phyloP scores from a whole-genome alignment of 2,797 vertebrate genomes.

The Mareca strepera region DNA sequence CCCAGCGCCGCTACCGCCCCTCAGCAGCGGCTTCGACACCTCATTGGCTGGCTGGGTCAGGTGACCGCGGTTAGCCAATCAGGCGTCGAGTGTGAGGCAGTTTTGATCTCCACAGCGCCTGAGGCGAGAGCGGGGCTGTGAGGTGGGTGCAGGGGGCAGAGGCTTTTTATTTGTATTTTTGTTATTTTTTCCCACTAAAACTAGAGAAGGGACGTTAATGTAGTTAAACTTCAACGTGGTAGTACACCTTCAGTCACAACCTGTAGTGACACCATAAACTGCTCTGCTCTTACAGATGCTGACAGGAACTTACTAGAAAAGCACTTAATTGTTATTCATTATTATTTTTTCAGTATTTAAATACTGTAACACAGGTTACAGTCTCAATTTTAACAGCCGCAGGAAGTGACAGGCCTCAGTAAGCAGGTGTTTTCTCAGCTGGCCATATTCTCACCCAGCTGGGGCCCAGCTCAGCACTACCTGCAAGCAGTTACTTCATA shows the following conservation, averaged over 20 bases:
- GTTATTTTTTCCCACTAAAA: background rate
- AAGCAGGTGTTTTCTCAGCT: background rate
- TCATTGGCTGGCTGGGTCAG: background rate
- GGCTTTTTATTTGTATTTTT: too few species aligned
- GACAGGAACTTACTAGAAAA: background rate
- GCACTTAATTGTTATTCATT: too few species aligned
- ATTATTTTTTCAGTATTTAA: background rate
- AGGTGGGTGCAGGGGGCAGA: rapidly evolving
- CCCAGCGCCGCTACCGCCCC: background rate
- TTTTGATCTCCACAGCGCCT: rapidly evolving
- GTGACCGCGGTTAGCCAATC: background rate
- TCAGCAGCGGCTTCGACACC: rapidly evolving
- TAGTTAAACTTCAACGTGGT: background rate
- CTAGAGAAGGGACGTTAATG: rapidly evolving
- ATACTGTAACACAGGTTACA: background rate
- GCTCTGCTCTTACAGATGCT: background rate
- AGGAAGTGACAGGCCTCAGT: background rate
- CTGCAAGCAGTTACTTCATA: background rate
- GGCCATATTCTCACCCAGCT: background rate
- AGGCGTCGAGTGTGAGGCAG: background rate
- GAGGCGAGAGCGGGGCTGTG: rapidly evolving
- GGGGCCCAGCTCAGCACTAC: background rate
- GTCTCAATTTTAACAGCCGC: background rate
- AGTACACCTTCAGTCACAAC: background rate
- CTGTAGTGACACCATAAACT: background rate